Percentiles rank a stretch among this genome's conserved stretches.
phyloP scores from a whole-genome alignment of 2,888 invertebrate species.

The Rotaria macrura region DNA sequence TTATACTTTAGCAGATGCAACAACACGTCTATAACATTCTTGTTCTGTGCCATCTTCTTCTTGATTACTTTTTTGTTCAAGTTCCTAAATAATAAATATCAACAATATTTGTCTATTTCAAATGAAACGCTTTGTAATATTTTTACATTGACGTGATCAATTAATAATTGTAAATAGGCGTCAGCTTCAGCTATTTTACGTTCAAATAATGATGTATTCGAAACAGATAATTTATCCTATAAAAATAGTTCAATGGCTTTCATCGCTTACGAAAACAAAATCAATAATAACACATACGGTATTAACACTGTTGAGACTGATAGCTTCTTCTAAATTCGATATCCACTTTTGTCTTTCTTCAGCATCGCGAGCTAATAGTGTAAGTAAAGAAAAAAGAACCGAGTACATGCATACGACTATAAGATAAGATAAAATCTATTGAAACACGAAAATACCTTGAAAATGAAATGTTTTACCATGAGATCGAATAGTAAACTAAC shows the following conservation, averaged over 20 bases:
- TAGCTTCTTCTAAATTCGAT: conserved; percentile 81
- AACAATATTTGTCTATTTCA: background rate
- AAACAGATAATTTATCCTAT: conserved; percentile 53
- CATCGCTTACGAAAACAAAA: background rate
- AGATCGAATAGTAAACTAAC: conserved; percentile 72
- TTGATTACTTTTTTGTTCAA: conserved; percentile 42
- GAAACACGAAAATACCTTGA: conserved; percentile 56
- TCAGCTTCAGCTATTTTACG: conserved; percentile 84
- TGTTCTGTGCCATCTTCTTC: conserved; percentile 44
- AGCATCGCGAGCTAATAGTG: conserved; percentile 74
- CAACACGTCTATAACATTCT: conserved; percentile 43
- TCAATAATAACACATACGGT: background rate
- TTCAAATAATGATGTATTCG: conserved; percentile 65
- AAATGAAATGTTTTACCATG: conserved; percentile 99
- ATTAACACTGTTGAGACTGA: conserved; percentile 63
- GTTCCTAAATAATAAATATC: conserved; percentile 36
- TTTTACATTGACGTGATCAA: conserved; percentile 69
- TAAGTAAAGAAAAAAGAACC: conserved; percentile 35
- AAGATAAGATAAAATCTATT: background rate
- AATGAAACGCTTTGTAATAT: background rate
- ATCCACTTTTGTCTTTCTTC: conserved; percentile 94
- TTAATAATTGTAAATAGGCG: conserved; percentile 84
- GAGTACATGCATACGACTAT: background rate
- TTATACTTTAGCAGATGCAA: conserved; percentile 40
- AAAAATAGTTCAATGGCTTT: conserved; percentile 29